These are phyloP conservation scores for Pseudomugil tenellus DNA, from an alignment of 2,797 vertebrate genomes.

Conservation along the genomic window DNA sequence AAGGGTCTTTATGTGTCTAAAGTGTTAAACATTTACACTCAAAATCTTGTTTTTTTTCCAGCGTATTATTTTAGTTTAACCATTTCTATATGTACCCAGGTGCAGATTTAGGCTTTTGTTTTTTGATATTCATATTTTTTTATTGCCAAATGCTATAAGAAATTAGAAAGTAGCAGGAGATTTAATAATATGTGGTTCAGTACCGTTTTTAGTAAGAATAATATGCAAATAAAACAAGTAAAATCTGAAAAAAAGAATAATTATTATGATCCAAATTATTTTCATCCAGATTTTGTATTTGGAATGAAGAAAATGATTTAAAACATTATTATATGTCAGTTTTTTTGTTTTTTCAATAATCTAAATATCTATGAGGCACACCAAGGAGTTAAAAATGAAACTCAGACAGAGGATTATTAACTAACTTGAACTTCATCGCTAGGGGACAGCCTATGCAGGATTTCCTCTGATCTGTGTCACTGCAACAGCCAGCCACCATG, in stretches of 20 bases:
- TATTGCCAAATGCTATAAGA: neutral
- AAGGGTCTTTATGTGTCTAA: accelerated
- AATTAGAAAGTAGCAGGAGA: neutral
- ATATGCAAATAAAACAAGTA: neutral
- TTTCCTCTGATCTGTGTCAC: conserved; percentile 51
- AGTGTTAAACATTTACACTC: too few relatives aligned
- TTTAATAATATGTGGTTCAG: neutral
- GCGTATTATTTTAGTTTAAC: neutral
- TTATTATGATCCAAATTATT: neutral
- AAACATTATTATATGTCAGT: neutral
- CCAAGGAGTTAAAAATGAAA: neutral
- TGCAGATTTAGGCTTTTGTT: neutral
- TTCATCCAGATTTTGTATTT: neutral
- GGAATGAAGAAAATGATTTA: neutral
- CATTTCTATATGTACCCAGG: neutral
- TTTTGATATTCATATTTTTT: neutral
- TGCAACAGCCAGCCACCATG: conserved; percentile 70
- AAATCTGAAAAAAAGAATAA: neutral
- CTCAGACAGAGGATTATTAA: conserved; percentile 17
- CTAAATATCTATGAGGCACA: neutral
- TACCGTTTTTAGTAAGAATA: neutral
- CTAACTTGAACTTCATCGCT: conserved; percentile 33
- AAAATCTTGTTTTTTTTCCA: too few relatives aligned
- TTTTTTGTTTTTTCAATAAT: neutral
- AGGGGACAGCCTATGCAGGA: conserved; percentile 41